Evolutionary conservation across 2,888 invertebrate species (phyloP).

Genomic region (Pardosa pseudoannulata): DNA sequence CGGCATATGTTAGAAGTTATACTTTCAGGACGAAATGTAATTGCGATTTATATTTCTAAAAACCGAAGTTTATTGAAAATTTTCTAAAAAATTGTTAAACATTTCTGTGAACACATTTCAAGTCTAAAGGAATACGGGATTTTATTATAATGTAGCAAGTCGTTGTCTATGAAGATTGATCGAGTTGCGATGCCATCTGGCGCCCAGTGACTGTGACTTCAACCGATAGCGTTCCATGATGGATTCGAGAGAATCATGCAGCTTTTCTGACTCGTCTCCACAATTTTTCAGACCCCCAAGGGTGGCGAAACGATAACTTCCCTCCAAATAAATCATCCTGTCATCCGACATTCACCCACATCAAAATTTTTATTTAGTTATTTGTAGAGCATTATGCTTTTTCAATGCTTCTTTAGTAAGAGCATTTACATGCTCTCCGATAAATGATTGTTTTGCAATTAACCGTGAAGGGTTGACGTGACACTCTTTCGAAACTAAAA

Average conservation of each 20-base stretch:
- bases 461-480: not conserved
- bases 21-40: too few species aligned
- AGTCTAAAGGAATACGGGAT: constrained; percentile 40
- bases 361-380: not conserved
- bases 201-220: constrained; percentile 51
- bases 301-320: constrained; percentile 39
- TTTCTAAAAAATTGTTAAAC: not conserved
- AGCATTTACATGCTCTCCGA: not conserved
- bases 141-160: constrained; percentile 50
- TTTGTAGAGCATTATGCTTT: not conserved
- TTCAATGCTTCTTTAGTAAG: not conserved
- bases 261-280: not conserved
- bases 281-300: constrained; percentile 11
- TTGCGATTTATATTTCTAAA: too few species aligned
- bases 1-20: too few species aligned
- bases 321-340: constrained; percentile 30
- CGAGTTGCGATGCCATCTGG: constrained; percentile 54
- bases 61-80: too few species aligned
- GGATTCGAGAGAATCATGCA: constrained; percentile 37
- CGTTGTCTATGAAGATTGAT: constrained; percentile 67
- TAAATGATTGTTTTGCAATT: not conserved
- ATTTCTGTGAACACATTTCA: not conserved
- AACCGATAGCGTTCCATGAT: constrained; percentile 63
- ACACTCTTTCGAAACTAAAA: not conserved
- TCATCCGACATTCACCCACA: constrained; percentile 1